These are phyloP conservation scores for Montipora efflorescens DNA, from an alignment of 64 coral and sea anemone genomes.

Conservation along the genomic window DNA sequence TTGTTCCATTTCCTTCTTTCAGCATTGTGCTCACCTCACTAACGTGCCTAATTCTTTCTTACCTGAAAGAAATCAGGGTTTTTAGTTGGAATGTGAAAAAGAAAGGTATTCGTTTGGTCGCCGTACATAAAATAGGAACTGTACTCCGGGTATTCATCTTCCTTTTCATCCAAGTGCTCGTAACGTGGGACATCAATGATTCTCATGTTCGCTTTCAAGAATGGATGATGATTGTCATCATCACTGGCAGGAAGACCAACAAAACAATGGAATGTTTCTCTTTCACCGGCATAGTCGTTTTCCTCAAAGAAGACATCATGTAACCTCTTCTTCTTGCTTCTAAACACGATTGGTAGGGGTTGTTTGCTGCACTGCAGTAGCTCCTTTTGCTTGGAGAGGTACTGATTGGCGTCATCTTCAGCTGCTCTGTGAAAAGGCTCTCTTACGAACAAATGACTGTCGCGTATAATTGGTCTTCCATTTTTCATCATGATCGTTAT, in stretches of 20 bases:
- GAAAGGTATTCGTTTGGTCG: not conserved
- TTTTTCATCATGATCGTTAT: too few species aligned
- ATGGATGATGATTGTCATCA: not conserved
- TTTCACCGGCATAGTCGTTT: constrained; percentile 2
- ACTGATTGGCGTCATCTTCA: constrained; percentile 42
- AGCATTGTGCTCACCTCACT: too few species aligned
- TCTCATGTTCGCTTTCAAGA: constrained; percentile 24
- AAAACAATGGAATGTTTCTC: constrained; percentile 27
- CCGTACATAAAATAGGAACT: constrained; percentile 46
- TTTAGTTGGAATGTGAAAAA: constrained; percentile 37
- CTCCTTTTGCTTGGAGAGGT: not conserved
- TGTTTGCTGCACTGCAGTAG: not conserved
- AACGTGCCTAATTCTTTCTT: not conserved
- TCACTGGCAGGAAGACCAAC: not conserved
- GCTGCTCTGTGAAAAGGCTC: too few species aligned
- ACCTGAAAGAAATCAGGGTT: constrained; percentile 48
- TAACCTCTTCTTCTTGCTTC: constrained; percentile 12
- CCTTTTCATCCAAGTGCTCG: constrained; percentile 35
- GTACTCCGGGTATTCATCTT: not conserved
- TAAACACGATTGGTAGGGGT: constrained; percentile 6
- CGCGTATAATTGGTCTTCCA: too few species aligned
- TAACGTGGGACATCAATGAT: constrained; percentile 43
- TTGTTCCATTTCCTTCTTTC: too few species aligned
- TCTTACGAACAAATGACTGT: too few species aligned
- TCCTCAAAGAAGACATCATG: constrained; percentile 23